A percentile compares a stretch with the other conserved stretches of the same genome.
These are phyloP conservation scores for Gavialis gangeticus DNA, from an alignment of 2,113 vertebrate species.

Conservation along the genomic window DNA sequence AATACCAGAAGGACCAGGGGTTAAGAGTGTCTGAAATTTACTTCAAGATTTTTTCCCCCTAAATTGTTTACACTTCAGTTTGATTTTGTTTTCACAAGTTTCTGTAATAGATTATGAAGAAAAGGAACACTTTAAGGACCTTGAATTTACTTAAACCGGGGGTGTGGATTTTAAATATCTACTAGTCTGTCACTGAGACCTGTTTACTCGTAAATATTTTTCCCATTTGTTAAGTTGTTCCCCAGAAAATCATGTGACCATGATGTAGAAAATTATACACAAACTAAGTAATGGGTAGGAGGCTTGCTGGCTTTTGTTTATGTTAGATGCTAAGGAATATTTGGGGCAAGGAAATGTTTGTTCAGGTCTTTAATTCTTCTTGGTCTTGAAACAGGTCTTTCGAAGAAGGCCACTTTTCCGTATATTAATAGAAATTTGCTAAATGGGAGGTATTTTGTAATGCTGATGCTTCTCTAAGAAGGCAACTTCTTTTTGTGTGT, in stretches of 20 bases:
- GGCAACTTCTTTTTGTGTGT: fast-evolving
- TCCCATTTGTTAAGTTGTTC: background rate
- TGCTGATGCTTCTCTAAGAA: fast-evolving
- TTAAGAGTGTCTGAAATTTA: no score
- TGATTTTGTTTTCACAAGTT: no score
- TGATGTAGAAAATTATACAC: background rate
- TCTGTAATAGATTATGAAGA: background rate
- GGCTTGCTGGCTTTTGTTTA: background rate
- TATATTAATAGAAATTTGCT: background rate
- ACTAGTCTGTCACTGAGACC: background rate
- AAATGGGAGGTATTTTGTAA: background rate
- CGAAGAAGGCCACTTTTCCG: background rate
- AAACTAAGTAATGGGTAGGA: background rate
- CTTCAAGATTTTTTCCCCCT: no score
- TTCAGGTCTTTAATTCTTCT: background rate
- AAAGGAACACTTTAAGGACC: background rate
- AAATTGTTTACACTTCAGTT: no score
- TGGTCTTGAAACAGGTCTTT: background rate
- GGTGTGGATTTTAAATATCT: background rate
- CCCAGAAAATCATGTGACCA: background rate
- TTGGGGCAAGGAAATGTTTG: background rate
- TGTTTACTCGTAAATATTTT: background rate
- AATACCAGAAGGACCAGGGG: no score
- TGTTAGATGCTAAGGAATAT: fast-evolving
- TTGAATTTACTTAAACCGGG: background rate